Evolutionary conservation across 2,888 invertebrate species (phyloP), one percentile per base, ranked within the genome.

Genomic region (Tetragonisca angustula): DNA sequence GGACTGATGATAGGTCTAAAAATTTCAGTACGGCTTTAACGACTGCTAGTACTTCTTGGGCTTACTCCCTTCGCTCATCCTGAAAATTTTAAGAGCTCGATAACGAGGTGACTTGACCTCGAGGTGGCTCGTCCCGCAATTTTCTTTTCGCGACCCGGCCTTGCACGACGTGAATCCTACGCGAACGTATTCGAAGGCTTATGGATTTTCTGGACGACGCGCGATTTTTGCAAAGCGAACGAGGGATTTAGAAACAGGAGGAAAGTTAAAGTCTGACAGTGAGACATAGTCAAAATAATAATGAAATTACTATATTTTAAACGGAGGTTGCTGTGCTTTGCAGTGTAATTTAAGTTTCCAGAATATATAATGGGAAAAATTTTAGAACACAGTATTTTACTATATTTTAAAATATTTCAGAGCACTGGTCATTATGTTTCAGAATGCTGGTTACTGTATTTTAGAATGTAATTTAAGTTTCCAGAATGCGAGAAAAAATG

Each of bases 31-130:
- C 70, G 82, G 79, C 83, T 81, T 90, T 91, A 91, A 90, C 88
- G 89, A 91, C 89, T 87, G 79, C 73, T 79, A 76, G 81, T 70
- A 76, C 83, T 81, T 82, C 75, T 82, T 84, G 86, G 68, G 74
- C 76, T 80, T 70, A 82, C 76, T 79, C 79, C 81, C 75, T 76
- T 70, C 79, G 84, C 81, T 85, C 80, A 83, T 87, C 81, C 86
- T 91, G 90, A 91, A 92, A 91, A 89, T 91, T 92, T 92, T 88
- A 91, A 91, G 90, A 90, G 90, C 88, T 83, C 86, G 90, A 92
- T 91, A 92, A 91, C 89, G 91, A 92, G 90, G 87, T 81, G 88
- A 87, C 87, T 89, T 78, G 83, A 85, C 83, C 84, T 84, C 83
- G 68, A 74, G 74, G 75, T 27, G 52, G 72, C 17, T 71, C 79